phyloP scores from a whole-genome alignment of 2,888 invertebrate genomes.

The Orthosia incerta region DNA sequence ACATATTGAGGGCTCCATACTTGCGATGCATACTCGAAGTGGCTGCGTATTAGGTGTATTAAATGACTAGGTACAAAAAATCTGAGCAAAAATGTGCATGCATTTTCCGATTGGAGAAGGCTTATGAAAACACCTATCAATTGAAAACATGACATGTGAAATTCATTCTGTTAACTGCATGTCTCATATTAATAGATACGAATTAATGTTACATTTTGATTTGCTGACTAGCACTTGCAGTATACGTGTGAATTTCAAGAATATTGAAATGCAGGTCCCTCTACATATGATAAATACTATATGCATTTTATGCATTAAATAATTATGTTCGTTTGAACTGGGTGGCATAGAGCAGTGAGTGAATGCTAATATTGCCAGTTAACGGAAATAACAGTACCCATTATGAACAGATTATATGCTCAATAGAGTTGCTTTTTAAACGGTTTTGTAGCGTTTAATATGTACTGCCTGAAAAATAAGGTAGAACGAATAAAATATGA shows the following conservation, averaged over 20 bases:
- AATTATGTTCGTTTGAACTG: not conserved
- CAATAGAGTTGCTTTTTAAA: not conserved
- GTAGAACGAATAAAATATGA: too few relatives aligned
- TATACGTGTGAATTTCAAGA: not conserved
- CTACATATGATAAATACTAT: not conserved
- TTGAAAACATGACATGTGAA: not conserved
- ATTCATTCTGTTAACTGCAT: not conserved
- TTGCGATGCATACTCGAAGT: too few relatives aligned
- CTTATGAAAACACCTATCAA: not conserved
- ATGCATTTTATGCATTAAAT: constrained; percentile 1
- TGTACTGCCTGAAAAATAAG: not conserved
- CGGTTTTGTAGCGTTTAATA: not conserved
- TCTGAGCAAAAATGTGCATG: too few relatives aligned
- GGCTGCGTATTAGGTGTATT: too few relatives aligned
- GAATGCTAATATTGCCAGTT: not conserved
- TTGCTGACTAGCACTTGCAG: not conserved
- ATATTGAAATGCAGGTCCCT: not conserved
- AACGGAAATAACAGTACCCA: not conserved
- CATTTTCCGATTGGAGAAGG: too few relatives aligned
- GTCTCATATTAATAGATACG: not conserved
- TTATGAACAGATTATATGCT: not conserved
- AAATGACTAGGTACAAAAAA: too few relatives aligned
- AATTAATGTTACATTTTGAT: not conserved
- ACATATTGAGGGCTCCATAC: too few relatives aligned
- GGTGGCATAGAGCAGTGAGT: not conserved